Conservation (phyloP, 2,797 vertebrate species). For the Cichlasoma orientale region DNA sequence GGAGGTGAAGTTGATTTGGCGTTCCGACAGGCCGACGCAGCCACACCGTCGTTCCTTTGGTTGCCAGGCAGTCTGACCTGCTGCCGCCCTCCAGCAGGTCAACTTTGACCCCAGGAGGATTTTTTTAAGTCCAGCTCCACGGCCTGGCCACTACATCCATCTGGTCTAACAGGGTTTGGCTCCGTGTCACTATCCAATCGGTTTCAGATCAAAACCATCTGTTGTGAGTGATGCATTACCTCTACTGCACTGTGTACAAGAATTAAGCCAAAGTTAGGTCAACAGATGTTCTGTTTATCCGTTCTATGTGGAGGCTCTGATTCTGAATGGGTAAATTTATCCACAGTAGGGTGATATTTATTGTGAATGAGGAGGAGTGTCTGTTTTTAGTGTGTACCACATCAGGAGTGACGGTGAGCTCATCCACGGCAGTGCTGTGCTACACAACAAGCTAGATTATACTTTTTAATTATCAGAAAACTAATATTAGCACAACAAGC, state of each 20-base stretch:
- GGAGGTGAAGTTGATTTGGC: conserved; percentile 73
- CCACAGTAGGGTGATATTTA: too few species aligned
- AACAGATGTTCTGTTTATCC: background rate
- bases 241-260: conserved; percentile 12
- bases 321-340: background rate
- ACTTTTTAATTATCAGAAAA: background rate
- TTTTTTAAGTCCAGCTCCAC: conserved; percentile 28
- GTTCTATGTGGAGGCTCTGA: background rate
- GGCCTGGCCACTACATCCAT: conserved; percentile 69
- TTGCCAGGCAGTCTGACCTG: conserved; percentile 56
- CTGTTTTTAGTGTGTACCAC: background rate
- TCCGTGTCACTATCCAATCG: conserved; percentile 4
- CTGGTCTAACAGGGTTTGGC: conserved; percentile 56
- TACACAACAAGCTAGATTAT: background rate
- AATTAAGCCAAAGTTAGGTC: background rate
- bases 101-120: conserved; percentile 33
- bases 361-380: background rate
- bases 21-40: conserved; percentile 19
- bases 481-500: too few species aligned
- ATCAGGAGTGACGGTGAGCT: background rate
- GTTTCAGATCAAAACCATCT: conserved; percentile 6
- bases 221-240: background rate
- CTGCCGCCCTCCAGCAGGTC: conserved; percentile 36
- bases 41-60: conserved; percentile 70
- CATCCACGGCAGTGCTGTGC: background rate